A percentile compares a stretch with the other conserved stretches of the same genome.
Evolutionary conservation across 2,888 invertebrate species (phyloP).

Genomic region (Phaonia tiefii): DNA sequence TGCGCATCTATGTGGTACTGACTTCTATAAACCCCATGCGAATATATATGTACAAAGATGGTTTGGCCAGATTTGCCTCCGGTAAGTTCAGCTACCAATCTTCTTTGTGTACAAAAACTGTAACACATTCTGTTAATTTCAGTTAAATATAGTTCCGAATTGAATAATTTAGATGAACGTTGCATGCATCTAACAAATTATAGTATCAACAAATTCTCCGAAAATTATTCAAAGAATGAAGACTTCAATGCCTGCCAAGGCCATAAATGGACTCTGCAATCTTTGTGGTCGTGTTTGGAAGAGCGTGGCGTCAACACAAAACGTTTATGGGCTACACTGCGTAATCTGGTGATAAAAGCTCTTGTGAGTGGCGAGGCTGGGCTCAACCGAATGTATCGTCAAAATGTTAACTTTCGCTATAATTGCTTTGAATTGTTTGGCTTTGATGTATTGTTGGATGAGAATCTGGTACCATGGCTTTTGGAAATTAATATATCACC

Average conservation of each 20-base stretch:
- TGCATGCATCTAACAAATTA: constrained; percentile 97
- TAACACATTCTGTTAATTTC: constrained; percentile 62
- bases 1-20: constrained; percentile 96
- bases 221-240: constrained; percentile 93
- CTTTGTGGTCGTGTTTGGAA: constrained; percentile 84
- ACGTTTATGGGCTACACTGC: constrained; percentile 90
- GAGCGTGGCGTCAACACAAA: constrained; percentile 88
- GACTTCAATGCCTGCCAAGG: constrained; percentile 95
- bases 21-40: constrained; percentile 96
- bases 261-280: constrained; percentile 92
- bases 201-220: constrained; percentile 93
- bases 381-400: constrained; percentile 86
- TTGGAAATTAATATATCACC: constrained; percentile 97
- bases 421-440: constrained; percentile 98
- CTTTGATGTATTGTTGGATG: constrained; percentile 95
- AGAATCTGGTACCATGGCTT: constrained; percentile 95
- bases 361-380: constrained; percentile 93
- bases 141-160: constrained; percentile 92
- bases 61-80: constrained; percentile 97
- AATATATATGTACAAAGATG: constrained; percentile 97
- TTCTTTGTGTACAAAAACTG: too few relatives aligned
- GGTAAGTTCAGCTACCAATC: constrained; percentile 81
- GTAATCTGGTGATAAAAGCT: constrained; percentile 95
- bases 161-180: constrained; percentile 89
- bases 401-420: constrained; percentile 89